Evolutionary conservation across 1,140 invertebrate species (phyloP).

Genomic region (Gryon sp.): DNA sequence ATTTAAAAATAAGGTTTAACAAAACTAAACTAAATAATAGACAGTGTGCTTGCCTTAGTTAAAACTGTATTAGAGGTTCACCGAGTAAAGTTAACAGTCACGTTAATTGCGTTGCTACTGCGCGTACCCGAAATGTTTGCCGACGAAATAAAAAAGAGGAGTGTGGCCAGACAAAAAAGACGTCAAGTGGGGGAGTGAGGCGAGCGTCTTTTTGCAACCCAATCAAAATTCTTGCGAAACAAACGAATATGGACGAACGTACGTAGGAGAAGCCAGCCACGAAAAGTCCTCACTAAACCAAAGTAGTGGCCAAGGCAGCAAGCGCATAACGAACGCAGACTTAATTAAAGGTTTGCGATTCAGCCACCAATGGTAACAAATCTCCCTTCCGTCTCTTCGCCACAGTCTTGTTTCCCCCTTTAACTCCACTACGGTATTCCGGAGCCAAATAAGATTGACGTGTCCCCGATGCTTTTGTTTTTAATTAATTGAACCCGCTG

Average conservation of each 20-base stretch:
- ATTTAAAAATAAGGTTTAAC: no score
- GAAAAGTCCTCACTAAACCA: conserved; percentile 55
- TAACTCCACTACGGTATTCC: conserved; percentile 54
- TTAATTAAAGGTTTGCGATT: conserved; percentile 73
- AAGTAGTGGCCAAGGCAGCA: conserved; percentile 42
- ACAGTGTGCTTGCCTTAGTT: conserved; percentile 9
- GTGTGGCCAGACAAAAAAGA: conserved; percentile 37
- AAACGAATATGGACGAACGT: conserved; percentile 62
- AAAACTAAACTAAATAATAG: conserved; percentile 14
- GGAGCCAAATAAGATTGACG: conserved; percentile 76
- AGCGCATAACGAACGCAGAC: conserved; percentile 69
- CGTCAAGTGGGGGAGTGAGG: conserved; percentile 52
- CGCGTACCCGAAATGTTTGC: conserved; percentile 60
- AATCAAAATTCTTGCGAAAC: conserved; percentile 65
- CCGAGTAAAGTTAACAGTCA: conserved; percentile 57
- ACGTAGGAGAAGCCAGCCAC: conserved; percentile 51
- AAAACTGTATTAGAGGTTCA: conserved; percentile 57
- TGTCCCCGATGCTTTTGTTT: conserved; percentile 74
- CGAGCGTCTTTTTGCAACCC: conserved; percentile 59
- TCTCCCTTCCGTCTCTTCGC: conserved; percentile 63
- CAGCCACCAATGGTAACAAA: conserved; percentile 67
- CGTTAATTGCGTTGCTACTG: conserved; percentile 66
- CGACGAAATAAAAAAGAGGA: conserved; percentile 40
- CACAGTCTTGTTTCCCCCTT: conserved; percentile 46
- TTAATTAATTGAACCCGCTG: conserved; percentile 73